phyloP scores from a whole-genome alignment of 2,113 vertebrate species.

The Rattus rattus region DNA sequence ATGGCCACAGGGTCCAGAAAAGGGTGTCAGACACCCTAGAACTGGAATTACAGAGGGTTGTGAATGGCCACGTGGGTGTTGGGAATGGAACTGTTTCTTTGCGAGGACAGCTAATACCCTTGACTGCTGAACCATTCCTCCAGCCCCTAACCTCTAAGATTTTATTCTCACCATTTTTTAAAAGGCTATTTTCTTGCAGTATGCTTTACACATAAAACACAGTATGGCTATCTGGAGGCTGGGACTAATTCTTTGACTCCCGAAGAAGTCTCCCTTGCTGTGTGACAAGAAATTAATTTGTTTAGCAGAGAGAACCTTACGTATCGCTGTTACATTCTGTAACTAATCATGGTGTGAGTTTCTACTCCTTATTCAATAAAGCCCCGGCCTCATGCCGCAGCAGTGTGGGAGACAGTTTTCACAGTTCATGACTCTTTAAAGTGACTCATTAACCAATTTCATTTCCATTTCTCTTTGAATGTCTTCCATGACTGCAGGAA shows the following conservation, averaged over 20 bases:
- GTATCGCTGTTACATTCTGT: not conserved
- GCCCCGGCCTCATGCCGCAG: not conserved
- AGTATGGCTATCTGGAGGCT: not conserved
- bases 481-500: not conserved
- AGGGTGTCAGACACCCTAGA: not conserved
- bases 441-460: not conserved
- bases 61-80: not conserved
- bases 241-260: not conserved
- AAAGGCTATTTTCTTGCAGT: not conserved
- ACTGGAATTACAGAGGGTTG: not conserved
- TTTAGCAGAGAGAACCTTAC: not conserved
- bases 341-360: not conserved
- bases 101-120: not conserved
- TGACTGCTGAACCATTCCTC: not conserved
- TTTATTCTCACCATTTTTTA: not conserved
- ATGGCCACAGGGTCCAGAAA: not conserved
- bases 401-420: too few relatives aligned
- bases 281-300: not conserved
- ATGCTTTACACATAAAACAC: not conserved
- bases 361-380: not conserved
- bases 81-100: not conserved
- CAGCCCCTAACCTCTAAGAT: not conserved
- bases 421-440: not conserved
- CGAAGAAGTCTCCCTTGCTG: not conserved
- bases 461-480: not conserved